Conservation (phyloP, 1,140 invertebrate species). For the Heliconius congener region DNA sequence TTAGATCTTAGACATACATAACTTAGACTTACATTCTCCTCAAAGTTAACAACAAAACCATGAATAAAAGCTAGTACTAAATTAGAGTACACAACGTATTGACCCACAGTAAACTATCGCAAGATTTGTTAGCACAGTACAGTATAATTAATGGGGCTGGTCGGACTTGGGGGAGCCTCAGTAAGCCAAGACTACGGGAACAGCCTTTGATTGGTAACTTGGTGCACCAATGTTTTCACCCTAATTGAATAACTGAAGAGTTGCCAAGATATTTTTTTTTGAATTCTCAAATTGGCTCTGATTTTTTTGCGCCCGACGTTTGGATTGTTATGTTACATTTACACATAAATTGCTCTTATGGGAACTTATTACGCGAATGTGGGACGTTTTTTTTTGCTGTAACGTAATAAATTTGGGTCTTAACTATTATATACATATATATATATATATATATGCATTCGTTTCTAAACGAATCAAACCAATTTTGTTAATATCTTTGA, state of each 20-base stretch:
- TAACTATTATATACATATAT: neutral
- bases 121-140: constrained; percentile 3
- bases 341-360: constrained; percentile 2
- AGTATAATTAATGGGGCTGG: constrained; percentile 13
- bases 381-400: neutral
- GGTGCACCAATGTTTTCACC: neutral
- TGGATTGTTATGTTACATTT: constrained; percentile 8
- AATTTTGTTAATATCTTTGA: neutral
- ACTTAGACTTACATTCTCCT: no score
- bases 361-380: constrained; percentile 5
- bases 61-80: neutral
- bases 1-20: no score
- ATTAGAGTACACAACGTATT: neutral
- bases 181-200: neutral
- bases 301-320: neutral
- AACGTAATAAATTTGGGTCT: neutral
- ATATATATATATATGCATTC: neutral
- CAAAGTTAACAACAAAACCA: neutral
- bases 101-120: constrained; percentile 6
- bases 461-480: neutral
- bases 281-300: neutral
- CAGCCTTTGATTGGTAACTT: constrained; percentile 8
- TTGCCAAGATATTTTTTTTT: neutral
- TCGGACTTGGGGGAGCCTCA: constrained; percentile 1
- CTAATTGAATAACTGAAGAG: constrained; percentile 15